Evolutionary conservation across 1,140 invertebrate species (phyloP).

Genomic region (Oncopeltus fasciatus): DNA sequence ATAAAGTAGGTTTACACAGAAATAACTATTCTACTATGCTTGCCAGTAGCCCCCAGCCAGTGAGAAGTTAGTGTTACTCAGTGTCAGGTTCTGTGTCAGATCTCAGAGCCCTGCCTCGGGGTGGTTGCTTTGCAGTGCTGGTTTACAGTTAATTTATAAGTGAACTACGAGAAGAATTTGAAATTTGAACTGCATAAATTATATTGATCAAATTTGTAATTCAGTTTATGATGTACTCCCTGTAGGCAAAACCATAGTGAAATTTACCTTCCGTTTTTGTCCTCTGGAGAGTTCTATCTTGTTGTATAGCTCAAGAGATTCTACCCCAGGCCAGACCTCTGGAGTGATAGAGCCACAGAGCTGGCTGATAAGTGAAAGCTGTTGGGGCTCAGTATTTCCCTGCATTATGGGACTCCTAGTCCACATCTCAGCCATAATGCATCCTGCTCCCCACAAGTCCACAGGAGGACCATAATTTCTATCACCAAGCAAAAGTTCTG

Average conservation of each 20-base stretch:
- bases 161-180: too few relatives aligned
- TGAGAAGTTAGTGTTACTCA: too few relatives aligned
- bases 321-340: constrained; percentile 89
- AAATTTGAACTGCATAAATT: too few relatives aligned
- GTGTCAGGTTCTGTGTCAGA: too few relatives aligned
- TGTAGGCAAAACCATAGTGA: background rate
- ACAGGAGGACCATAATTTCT: constrained; percentile 92
- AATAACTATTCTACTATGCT: too few relatives aligned
- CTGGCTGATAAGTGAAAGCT: constrained; percentile 87
- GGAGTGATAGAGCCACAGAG: constrained; percentile 90
- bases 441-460: constrained; percentile 96
- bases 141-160: too few relatives aligned
- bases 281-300: constrained; percentile 83
- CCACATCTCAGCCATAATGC: constrained; percentile 99
- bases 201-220: too few relatives aligned
- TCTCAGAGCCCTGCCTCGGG: too few relatives aligned
- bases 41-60: too few relatives aligned
- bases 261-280: constrained; percentile 68
- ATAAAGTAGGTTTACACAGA: too few relatives aligned
- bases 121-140: too few relatives aligned
- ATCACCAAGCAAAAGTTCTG: constrained; percentile 77
- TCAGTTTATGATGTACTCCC: too few relatives aligned
- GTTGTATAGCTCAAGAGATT: constrained; percentile 78
- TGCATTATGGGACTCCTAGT: constrained; percentile 65
- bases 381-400: constrained; percentile 91